Evolutionary conservation across 2,797 vertebrate species (phyloP), one percentile per base, ranked within the genome.

Genomic region (Paedocypris micromegethes): DNA sequence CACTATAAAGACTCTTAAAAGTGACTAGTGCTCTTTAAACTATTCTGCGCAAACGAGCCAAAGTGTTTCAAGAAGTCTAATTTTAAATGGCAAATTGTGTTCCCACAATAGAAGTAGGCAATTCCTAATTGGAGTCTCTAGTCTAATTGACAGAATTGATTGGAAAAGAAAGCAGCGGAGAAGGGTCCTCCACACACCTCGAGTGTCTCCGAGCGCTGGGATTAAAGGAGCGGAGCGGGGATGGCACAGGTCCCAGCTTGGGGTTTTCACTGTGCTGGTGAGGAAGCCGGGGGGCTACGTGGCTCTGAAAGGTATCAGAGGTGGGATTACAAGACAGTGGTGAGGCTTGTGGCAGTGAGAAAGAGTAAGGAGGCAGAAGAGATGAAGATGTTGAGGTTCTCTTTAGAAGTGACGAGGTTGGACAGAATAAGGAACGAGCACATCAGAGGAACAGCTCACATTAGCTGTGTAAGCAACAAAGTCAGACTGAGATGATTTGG

Each of bases 31-130:
- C 77, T 74, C 64, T 74, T 74, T 68, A 55, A 67, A 57, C 72
- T 61, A 64, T 70, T 70, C 61, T 64, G 51, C 56, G 68, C 54
- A 67, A 74, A 76, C 74, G 58, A 58, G 66, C 72, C 70, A 9
- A 7, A 74, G 72, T 53, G 40, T 64, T 68, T 79, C 39, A 38
- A 79, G 69, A 69, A 77, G 70, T 72, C 72, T 58, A 7, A 5
- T 72, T 77, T 77, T 79, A 77, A 79, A 75, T 79, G 75, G 76
- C 59, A 66, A 64, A 76, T 77, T 79, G 75, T 77, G 72, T 73
- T 72, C 57, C 56, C 59, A 77, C 75, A 79, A 79, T 75, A 66
- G 66, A 58, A 38, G 9, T 46, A 50, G 65, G 65, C 76, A 72
- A 77, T 75, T 79, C 70, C 70, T 79, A 79, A 79, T 77, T 76